Evolutionary conservation across 2,797 vertebrate genomes (phyloP).

Genomic region (Galagoides demidoff): DNA sequence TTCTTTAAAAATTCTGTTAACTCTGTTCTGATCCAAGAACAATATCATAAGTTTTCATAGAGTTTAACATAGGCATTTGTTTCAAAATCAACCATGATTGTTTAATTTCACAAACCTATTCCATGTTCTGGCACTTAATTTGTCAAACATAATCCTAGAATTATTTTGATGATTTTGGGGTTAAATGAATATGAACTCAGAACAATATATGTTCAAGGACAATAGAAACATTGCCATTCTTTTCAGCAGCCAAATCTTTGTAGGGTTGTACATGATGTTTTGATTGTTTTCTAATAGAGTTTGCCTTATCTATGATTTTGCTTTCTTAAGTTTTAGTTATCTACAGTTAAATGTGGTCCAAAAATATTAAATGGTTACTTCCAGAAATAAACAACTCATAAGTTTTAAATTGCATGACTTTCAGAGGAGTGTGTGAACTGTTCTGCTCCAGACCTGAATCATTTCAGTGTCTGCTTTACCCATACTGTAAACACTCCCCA

Average conservation of each 20-base stretch:
- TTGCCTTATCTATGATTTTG: not conserved
- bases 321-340: not conserved
- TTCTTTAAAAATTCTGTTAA: not conserved
- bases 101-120: not conserved
- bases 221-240: not conserved
- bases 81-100: not conserved
- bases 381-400: not conserved
- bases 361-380: not conserved
- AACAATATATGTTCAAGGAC: not conserved
- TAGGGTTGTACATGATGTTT: not conserved
- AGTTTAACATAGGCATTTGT: not conserved
- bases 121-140: not conserved
- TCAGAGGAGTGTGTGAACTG: not conserved
- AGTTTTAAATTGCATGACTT: not conserved
- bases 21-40: not conserved
- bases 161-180: not conserved
- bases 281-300: not conserved
- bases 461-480: not conserved
- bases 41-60: not conserved
- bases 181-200: not conserved
- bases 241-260: not conserved
- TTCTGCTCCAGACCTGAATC: not conserved
- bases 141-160: not conserved
- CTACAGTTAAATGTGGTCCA: not conserved
- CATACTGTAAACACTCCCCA: not conserved